Evolutionary conservation across 2,888 invertebrate species (phyloP).

Genomic region (Hedya salicella): DNA sequence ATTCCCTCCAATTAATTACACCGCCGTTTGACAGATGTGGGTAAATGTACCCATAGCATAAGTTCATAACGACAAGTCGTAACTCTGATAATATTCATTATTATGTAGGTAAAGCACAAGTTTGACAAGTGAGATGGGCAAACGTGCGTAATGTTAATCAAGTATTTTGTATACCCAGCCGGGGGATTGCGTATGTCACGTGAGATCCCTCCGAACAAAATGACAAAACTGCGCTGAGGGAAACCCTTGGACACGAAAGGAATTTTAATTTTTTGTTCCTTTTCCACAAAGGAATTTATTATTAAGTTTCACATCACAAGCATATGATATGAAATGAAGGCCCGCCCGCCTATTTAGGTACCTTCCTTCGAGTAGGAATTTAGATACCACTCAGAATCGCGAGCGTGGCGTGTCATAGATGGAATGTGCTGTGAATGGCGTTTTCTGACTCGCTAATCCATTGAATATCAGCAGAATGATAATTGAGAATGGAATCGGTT

Average conservation of each 20-base stretch:
- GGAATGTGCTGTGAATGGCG: constrained; percentile 22
- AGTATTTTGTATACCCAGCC: constrained; percentile 47
- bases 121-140: constrained; percentile 44
- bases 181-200: constrained; percentile 70
- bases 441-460: too few species aligned
- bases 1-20: constrained; percentile 24
- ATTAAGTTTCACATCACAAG: constrained; percentile 72
- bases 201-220: constrained; percentile 71
- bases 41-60: constrained; percentile 19
- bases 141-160: constrained; percentile 44
- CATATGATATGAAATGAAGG: constrained; percentile 70
- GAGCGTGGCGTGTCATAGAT: constrained; percentile 47
- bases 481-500: neutral
- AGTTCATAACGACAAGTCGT: constrained; percentile 39
- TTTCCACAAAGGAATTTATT: constrained; percentile 78
- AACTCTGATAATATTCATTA: constrained; percentile 41
- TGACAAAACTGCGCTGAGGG: constrained; percentile 72
- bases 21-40: constrained; percentile 31
- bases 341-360: constrained; percentile 60
- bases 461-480: too few species aligned
- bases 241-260: constrained; percentile 68
- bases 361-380: constrained; percentile 63
- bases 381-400: constrained; percentile 62
- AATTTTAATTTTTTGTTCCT: constrained; percentile 80
- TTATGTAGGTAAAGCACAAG: constrained; percentile 39